Evolutionary conservation across 1,140 invertebrate genomes (phyloP).

Genomic region (Bursaphelenchus mucronatus): DNA sequence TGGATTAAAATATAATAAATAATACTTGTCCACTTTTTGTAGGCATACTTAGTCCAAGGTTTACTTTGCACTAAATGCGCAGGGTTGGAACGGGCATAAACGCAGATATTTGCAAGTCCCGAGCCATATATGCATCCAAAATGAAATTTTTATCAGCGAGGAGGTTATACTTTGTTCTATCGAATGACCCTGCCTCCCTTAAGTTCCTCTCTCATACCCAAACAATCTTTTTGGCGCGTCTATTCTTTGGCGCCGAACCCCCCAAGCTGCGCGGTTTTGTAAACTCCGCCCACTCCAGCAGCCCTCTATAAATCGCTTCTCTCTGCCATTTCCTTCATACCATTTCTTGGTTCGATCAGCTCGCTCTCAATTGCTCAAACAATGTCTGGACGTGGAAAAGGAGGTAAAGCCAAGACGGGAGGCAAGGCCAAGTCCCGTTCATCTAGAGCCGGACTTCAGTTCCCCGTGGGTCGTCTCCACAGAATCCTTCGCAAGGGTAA

Average conservation of each 20-base stretch:
- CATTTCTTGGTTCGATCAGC: not conserved
- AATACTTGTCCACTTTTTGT: no score
- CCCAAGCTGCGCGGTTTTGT: no score
- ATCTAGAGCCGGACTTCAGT: conserved; percentile 69
- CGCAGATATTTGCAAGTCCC: no score
- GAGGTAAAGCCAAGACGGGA: conserved; percentile 49
- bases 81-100: no score
- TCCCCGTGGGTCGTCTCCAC: conserved; percentile 72
- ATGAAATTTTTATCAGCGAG: no score
- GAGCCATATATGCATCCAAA: no score
- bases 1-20: no score
- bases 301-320: not conserved
- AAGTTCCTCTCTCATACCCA: not conserved
- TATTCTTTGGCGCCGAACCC: no score
- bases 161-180: no score
- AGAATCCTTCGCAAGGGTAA: conserved; percentile 70
- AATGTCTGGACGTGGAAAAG: conserved; percentile 49
- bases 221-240: not conserved
- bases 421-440: conserved; percentile 67
- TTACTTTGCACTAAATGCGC: no score
- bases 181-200: no score
- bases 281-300: not conserved
- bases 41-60: no score
- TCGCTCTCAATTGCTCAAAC: conserved; percentile 8
- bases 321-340: not conserved